A percentile compares a stretch with the other conserved stretches of the same genome.
phyloP scores from a whole-genome alignment of 1,140 invertebrate species.

The Drosophila kurseongensis region DNA sequence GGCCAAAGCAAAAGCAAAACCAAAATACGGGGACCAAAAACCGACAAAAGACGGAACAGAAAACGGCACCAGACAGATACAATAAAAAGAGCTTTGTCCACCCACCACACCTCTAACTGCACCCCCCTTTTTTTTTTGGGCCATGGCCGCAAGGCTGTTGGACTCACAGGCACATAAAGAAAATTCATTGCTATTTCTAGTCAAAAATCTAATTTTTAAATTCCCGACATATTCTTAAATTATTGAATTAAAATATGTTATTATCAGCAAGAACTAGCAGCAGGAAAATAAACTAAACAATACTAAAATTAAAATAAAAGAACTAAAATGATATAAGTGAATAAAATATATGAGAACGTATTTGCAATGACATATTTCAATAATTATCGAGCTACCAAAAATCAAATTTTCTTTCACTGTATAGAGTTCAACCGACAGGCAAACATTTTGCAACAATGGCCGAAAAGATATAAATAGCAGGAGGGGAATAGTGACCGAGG shows the following conservation, averaged over 20 bases:
- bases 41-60: conserved; percentile 37
- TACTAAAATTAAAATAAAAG: neutral
- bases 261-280: too few relatives aligned
- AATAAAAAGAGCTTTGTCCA: conserved; percentile 56
- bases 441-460: conserved; percentile 74
- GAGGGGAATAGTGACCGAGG: neutral
- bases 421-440: conserved; percentile 57
- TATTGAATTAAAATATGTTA: too few relatives aligned
- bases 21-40: conserved; percentile 46
- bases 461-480: conserved; percentile 3
- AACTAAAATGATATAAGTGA: too few relatives aligned
- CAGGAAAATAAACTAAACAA: too few relatives aligned
- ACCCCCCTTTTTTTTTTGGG: conserved; percentile 28
- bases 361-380: too few relatives aligned
- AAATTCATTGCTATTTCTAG: neutral
- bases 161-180: conserved; percentile 25
- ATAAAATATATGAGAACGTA: too few relatives aligned
- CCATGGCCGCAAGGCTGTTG: conserved; percentile 56
- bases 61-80: conserved; percentile 59
- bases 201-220: too few relatives aligned
- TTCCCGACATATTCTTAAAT: neutral
- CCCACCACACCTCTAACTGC: conserved; percentile 12
- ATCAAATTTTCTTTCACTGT: conserved; percentile 13
- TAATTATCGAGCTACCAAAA: too few relatives aligned
- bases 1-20: conserved; percentile 39